Conservation (phyloP, 2,888 invertebrate species). For the Sarcophaga caerulescens region DNA sequence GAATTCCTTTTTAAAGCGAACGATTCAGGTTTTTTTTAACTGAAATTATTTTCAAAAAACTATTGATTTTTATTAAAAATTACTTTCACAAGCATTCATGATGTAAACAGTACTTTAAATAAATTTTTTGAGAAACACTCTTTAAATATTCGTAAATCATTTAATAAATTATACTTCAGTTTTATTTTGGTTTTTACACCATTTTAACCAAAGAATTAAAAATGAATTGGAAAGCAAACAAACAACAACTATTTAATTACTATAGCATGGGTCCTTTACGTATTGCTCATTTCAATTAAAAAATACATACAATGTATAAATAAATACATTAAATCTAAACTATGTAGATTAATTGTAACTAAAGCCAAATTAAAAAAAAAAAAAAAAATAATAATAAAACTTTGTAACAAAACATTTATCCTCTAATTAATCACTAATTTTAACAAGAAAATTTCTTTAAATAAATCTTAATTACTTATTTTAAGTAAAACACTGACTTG, state of each 20-base stretch:
- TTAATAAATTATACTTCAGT: too few relatives aligned
- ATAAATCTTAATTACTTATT: not conserved
- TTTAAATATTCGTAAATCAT: too few relatives aligned
- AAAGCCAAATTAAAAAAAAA: conserved; percentile 43
- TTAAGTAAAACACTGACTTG: conserved; percentile 44
- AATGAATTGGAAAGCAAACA: not conserved
- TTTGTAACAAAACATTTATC: conserved; percentile 7
- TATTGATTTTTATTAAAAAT: too few relatives aligned
- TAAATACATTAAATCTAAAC: not conserved
- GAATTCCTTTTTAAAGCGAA: too few relatives aligned
- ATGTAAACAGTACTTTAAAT: too few relatives aligned
- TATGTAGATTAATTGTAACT: conserved; percentile 3
- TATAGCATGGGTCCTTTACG: conserved; percentile 32
- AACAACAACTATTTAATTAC: not conserved
- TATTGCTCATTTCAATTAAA: conserved; percentile 55
- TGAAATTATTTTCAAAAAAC: too few relatives aligned
- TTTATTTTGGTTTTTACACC: too few relatives aligned
- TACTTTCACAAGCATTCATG: too few relatives aligned
- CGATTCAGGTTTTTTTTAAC: too few relatives aligned
- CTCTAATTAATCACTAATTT: conserved; percentile 47
- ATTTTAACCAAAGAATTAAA: too few relatives aligned
- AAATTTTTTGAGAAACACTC: too few relatives aligned
- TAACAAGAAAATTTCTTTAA: not conserved
- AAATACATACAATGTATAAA: conserved; percentile 9
- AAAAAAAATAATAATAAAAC: conserved; percentile 4